Evolutionary conservation across 2,113 vertebrate species (phyloP).

Genomic region (Corvus cornix): DNA sequence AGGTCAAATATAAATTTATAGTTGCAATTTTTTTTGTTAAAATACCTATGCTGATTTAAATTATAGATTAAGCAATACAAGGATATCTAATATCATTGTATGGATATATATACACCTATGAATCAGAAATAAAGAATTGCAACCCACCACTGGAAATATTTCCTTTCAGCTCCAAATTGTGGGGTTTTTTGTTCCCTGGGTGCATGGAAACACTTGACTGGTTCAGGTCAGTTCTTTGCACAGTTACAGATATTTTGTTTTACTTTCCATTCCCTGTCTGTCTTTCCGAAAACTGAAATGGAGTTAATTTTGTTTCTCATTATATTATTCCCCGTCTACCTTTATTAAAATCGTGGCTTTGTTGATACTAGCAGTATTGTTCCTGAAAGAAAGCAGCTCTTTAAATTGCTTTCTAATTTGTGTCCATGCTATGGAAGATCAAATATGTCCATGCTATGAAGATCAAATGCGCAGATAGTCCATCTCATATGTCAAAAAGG

Average conservation of each 20-base stretch:
- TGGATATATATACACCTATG: constrained; percentile 13
- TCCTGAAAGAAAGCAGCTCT: background rate
- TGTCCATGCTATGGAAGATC: background rate
- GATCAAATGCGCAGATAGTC: background rate
- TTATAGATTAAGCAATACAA: constrained; percentile 65
- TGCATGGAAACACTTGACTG: background rate
- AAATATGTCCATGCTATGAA: background rate
- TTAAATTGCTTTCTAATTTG: background rate
- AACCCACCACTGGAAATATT: background rate
- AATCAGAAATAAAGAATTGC: constrained; percentile 72
- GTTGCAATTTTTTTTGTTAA: constrained; percentile 54
- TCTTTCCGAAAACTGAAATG: background rate
- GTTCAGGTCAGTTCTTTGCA: background rate
- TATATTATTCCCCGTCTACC: background rate
- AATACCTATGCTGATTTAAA: constrained; percentile 36
- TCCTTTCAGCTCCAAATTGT: background rate
- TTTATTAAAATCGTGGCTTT: background rate
- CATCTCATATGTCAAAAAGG: background rate
- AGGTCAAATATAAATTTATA: constrained; percentile 52
- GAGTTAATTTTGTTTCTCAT: background rate
- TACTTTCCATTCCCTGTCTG: background rate
- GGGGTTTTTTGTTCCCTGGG: background rate
- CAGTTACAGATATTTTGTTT: background rate
- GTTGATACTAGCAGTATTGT: background rate
- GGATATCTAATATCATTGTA: constrained; percentile 57